Percentiles rank a stretch among this genome's conserved stretches.
These are phyloP conservation scores for Anas platyrhynchos DNA, from an alignment of 2,113 vertebrate genomes.

Conservation along the genomic window DNA sequence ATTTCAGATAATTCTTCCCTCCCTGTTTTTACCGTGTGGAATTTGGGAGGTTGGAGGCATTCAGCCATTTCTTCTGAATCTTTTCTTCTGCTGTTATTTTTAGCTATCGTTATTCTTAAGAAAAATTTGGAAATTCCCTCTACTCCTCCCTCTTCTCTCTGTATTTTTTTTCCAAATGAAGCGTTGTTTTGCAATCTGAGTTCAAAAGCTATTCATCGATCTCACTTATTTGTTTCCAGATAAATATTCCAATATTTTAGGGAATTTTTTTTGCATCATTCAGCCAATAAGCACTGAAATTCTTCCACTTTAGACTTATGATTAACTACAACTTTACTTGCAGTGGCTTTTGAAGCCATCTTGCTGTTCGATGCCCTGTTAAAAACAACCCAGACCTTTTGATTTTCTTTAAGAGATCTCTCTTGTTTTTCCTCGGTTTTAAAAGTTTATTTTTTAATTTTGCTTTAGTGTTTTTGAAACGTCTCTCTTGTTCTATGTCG, in stretches of 20 bases:
- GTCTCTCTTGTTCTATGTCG: conserved; percentile 94
- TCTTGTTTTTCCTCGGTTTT: conserved; percentile 27
- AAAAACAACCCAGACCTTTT: conserved; percentile 33
- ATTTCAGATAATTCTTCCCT: neutral
- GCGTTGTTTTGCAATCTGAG: neutral
- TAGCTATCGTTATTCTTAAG: neutral
- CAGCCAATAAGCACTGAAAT: conserved; percentile 48
- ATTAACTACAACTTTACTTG: conserved; percentile 39
- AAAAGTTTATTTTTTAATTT: conserved; percentile 55
- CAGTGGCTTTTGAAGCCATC: conserved; percentile 53
- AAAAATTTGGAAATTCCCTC: neutral
- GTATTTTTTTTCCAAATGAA: conserved; percentile 2
- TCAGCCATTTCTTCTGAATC: neutral
- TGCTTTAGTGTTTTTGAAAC: conserved; percentile 86
- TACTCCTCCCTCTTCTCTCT: neutral
- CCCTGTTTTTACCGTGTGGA: neutral
- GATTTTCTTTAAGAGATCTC: conserved; percentile 55
- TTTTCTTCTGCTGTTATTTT: neutral
- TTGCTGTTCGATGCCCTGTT: conserved; percentile 49
- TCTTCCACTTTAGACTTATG: neutral
- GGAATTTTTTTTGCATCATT: neutral
- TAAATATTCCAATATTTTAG: neutral
- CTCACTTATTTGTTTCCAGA: neutral
- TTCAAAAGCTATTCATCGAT: neutral
- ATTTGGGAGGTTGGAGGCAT: neutral